phyloP scores from a whole-genome alignment of 2,888 invertebrate species.

The Eupithecia centaureata region DNA sequence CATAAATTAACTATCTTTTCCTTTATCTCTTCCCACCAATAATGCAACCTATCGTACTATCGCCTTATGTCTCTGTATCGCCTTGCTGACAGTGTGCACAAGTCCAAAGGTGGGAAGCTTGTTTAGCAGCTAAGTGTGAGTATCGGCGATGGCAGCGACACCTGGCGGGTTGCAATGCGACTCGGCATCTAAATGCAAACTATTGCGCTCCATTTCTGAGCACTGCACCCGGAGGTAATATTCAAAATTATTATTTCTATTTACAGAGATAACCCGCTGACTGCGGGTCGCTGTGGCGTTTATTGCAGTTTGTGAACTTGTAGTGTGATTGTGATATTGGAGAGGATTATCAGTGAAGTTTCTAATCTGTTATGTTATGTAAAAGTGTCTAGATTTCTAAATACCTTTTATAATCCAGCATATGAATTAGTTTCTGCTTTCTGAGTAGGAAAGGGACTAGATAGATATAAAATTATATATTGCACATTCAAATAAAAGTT shows the following conservation, averaged over 20 bases:
- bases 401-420: too few species aligned
- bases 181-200: constrained; percentile 30
- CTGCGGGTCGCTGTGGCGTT: background rate
- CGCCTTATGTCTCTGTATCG: background rate
- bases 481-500: too few species aligned
- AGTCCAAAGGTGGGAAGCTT: constrained; percentile 15
- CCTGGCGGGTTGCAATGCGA: constrained; percentile 22
- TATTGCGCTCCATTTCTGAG: constrained; percentile 21
- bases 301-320: background rate
- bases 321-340: background rate
- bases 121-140: constrained; percentile 30
- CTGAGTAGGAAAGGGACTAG: too few species aligned
- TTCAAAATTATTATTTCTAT: constrained; percentile 13
- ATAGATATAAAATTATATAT: too few species aligned
- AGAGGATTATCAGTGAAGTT: background rate
- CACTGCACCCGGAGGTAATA: background rate
- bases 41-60: background rate
- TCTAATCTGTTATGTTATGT: too few species aligned
- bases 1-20: background rate
- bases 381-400: too few species aligned
- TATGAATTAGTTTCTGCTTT: too few species aligned
- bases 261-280: background rate
- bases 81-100: constrained; percentile 6
- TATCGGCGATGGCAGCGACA: constrained; percentile 28
- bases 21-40: background rate